Evolutionary conservation across 1,140 invertebrate genomes (phyloP).

Genomic region (Zaprionus ghesquierei): DNA sequence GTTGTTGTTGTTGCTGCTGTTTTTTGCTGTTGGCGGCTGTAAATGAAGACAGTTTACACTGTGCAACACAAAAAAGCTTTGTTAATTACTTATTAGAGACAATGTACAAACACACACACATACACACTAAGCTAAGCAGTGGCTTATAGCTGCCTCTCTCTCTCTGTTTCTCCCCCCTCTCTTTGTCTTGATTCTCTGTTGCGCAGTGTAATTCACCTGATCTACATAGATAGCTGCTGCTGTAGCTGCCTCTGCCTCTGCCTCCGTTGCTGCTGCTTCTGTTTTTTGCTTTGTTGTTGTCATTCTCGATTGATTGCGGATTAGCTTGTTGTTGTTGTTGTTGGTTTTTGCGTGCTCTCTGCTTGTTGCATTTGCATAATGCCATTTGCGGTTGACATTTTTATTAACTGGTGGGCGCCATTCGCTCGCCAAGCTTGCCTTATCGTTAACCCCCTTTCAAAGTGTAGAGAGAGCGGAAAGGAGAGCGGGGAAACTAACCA

Average conservation of each 20-base stretch:
- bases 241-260: slow-evolving; percentile 35
- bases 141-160: not conserved
- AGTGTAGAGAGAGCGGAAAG: not conserved
- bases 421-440: slow-evolving; percentile 37
- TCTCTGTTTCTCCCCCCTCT: not conserved
- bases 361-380: slow-evolving; percentile 63
- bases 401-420: slow-evolving; percentile 68
- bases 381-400: slow-evolving; percentile 69
- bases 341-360: slow-evolving; percentile 31
- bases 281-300: slow-evolving; percentile 48
- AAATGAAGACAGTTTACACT: slow-evolving; percentile 56
- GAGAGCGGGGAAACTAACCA: slow-evolving; percentile 41
- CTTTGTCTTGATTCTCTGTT: not conserved
- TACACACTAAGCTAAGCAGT: too few species aligned
- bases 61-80: slow-evolving; percentile 36
- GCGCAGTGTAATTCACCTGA: slow-evolving; percentile 64
- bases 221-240: slow-evolving; percentile 32
- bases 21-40: slow-evolving; percentile 45
- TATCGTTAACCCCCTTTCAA: slow-evolving; percentile 29
- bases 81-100: not conserved
- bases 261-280: slow-evolving; percentile 24
- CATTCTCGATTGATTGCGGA: slow-evolving; percentile 67
- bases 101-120: not conserved
- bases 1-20: too few species aligned
- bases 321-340: slow-evolving; percentile 42